Percentiles rank a stretch among this genome's conserved stretches.
Evolutionary conservation across 2,888 invertebrate species (phyloP).

Genomic region (Podotricha telesiphe): DNA sequence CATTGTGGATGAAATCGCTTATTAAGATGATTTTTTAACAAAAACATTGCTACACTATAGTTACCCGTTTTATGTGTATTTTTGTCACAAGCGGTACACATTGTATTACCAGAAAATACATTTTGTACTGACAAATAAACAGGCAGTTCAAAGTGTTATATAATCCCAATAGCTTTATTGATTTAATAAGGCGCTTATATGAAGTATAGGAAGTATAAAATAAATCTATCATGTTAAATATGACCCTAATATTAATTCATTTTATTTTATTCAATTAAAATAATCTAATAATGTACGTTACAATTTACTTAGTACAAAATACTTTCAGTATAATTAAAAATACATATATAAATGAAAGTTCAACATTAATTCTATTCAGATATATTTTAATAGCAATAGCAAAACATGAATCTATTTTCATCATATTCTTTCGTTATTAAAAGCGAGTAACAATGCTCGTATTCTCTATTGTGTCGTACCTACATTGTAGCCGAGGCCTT

Average conservation of each 20-base stretch:
- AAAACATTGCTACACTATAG: not conserved
- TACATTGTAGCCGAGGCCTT: constrained; percentile 68
- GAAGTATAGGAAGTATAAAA: no score
- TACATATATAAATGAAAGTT: not conserved
- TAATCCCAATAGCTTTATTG: no score
- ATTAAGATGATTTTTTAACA: not conserved
- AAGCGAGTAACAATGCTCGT: constrained; percentile 54
- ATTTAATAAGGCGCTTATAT: no score
- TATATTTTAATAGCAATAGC: constrained; percentile 38
- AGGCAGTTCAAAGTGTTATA: no score
- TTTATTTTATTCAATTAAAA: no score
- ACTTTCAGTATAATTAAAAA: not conserved
- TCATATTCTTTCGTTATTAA: constrained; percentile 52
- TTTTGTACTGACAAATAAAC: no score
- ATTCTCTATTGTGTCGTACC: constrained; percentile 50
- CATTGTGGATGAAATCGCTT: not conserved
- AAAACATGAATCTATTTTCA: constrained; percentile 42
- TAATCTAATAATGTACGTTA: no score
- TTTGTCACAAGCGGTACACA: no score
- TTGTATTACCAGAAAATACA: no score
- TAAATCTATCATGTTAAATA: no score
- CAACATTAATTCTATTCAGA: constrained; percentile 12
- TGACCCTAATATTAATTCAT: no score
- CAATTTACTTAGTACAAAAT: not conserved
- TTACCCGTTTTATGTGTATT: no score